A percentile compares a stretch with the other conserved stretches of the same genome.
These are phyloP conservation scores for Thunnus maccoyii DNA, from an alignment of 2,113 vertebrate genomes.

Conservation along the genomic window DNA sequence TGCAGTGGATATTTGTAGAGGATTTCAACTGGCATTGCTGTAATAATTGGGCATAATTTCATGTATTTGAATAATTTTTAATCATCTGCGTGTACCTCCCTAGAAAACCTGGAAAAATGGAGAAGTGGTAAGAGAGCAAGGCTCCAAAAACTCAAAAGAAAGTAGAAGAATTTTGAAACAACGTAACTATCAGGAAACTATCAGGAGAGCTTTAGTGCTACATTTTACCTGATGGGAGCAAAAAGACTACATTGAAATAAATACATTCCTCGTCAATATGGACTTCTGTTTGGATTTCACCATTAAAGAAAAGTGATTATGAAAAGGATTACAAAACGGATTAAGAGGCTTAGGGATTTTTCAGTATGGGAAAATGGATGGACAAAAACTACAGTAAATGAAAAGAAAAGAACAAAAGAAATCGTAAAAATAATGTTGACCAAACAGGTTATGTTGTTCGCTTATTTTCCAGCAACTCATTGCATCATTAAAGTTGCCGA, in stretches of 20 bases:
- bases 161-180: too few relatives aligned
- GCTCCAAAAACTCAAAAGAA: neutral
- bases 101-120: neutral
- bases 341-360: constrained; percentile 67
- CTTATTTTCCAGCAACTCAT: neutral
- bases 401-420: neutral
- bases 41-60: neutral
- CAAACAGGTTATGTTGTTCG: constrained; percentile 1
- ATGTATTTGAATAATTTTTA: neutral
- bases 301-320: constrained; percentile 73
- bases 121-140: neutral
- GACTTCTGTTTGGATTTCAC: constrained; percentile 41
- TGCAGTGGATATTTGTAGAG: neutral
- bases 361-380: constrained; percentile 22
- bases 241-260: constrained; percentile 26
- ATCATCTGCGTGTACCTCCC: neutral
- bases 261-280: constrained; percentile 26
- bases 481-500: neutral
- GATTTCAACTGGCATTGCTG: neutral
- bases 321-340: constrained; percentile 73
- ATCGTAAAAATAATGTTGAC: neutral
- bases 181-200: neutral
- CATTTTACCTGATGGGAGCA: constrained; percentile 3
- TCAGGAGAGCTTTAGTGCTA: neutral
- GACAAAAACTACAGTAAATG: constrained; percentile 31